Evolutionary conservation across 2,888 invertebrate species (phyloP), one percentile per base, ranked within the genome.

Genomic region (Hesperia comma): DNA sequence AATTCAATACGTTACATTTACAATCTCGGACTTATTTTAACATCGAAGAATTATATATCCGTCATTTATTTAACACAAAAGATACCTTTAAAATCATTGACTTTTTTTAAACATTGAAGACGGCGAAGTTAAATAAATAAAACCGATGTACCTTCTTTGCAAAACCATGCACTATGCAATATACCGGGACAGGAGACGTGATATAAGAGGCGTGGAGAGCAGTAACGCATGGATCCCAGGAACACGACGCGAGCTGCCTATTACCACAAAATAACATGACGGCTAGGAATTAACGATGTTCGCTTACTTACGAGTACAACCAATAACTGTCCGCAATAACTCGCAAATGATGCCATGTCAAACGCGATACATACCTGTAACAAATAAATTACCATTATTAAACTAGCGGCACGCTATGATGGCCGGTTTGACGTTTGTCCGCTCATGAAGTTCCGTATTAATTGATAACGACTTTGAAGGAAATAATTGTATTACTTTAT

Each of bases 241-340:
- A 41, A 60, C 66, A 55, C 54, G 64, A 66, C 66, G 15, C 43
- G 0, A n/a, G 46, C 43, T 55, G 66, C 54, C 66, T 61, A 55
- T 60, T 66, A 66, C 54, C 43, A 61, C 60, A 33, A 66, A 66
- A 60, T 61, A 54, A 61, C 60, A 61, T 60, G 66, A 46, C 66
- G 37, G 60, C 15, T 43, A 51, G 53, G 43, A 55, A 58, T 66
- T 54, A 66, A 60, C 43, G 54, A 54, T 51, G 7, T 14, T 66
- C 60, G 63, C 15, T 63, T 37, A 60, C 60, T 66, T 66, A 66
- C 64, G 17, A 54, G 58, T 8, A 54, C 37, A 37, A 37, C 37
- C 37, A 12, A 33, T 21, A 26, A 63, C 58, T 46, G 53, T 33
- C 60, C 57, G 64, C 15, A 19, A 60, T 54, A 66, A 53, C 58